Conservation (phyloP, 1,140 invertebrate genomes). For the Tetranychus urticae region DNA sequence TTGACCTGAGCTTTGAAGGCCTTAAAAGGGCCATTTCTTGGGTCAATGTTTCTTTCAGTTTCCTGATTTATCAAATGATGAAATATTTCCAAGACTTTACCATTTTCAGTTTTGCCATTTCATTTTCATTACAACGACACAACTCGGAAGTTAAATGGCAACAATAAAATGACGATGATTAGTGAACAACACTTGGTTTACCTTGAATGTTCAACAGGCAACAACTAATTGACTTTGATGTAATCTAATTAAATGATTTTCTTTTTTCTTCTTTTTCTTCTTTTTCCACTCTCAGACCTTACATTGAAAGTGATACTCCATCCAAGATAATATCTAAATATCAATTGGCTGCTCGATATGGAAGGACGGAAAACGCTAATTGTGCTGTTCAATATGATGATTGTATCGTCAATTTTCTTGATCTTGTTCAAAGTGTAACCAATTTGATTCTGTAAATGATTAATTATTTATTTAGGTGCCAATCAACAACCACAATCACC, state of each 20-base stretch:
- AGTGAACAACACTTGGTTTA: too few relatives aligned
- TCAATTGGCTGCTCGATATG: conserved; percentile 17
- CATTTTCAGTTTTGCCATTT: too few relatives aligned
- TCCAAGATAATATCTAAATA: conserved; percentile 16
- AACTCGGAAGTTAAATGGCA: too few relatives aligned
- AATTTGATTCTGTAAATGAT: conserved; percentile 11
- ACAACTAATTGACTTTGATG: not conserved
- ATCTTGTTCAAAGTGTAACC: conserved; percentile 13
- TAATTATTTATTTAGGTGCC: not conserved
- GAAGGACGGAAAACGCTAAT: conserved; percentile 15
- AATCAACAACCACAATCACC: not conserved
- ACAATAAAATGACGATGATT: too few relatives aligned
- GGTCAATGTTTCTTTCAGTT: too few relatives aligned
- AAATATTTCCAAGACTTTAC: too few relatives aligned
- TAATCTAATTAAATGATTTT: too few relatives aligned
- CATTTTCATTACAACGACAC: too few relatives aligned
- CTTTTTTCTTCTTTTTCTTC: not conserved
- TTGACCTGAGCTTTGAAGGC: too few relatives aligned
- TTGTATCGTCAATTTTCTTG: conserved; percentile 16
- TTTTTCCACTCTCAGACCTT: conserved; percentile 10
- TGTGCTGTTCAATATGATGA: conserved; percentile 16
- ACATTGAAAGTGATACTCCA: conserved; percentile 11
- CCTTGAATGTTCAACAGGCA: too few relatives aligned
- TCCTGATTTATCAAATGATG: too few relatives aligned
- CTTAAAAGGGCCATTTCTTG: too few relatives aligned